Evolutionary conservation across 37 sponge, comb jelly and placozoan species (phyloP).

Genomic region (Ephydatia muelleri): DNA sequence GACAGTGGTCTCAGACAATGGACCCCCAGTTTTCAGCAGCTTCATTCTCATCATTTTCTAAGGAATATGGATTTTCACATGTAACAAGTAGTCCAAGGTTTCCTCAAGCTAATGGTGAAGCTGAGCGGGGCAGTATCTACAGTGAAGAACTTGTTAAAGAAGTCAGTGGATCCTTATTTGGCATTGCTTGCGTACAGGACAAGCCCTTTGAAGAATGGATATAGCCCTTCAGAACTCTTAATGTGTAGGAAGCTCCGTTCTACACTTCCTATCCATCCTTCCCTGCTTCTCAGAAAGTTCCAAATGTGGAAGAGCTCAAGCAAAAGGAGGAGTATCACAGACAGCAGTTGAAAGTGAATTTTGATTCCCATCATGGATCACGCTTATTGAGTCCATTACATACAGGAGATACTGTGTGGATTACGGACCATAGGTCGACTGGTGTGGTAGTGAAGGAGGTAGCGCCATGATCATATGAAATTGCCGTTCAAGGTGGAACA

Average conservation of each 20-base stretch:
- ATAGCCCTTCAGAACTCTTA: slow-evolving; percentile 56
- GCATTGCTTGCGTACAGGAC: slow-evolving; percentile 55
- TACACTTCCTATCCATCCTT: no score
- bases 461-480: no score
- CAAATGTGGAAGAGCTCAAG: no score
- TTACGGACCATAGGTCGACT: no score
- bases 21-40: slow-evolving; percentile 56
- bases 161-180: slow-evolving; percentile 22
- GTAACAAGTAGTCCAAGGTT: slow-evolving; percentile 49
- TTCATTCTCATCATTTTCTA: slow-evolving; percentile 29
- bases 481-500: no score
- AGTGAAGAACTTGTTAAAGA: slow-evolving; percentile 37
- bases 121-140: slow-evolving; percentile 53
- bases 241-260: slow-evolving; percentile 48
- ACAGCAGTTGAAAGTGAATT: no score
- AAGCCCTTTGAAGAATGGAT: slow-evolving; percentile 61
- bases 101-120: slow-evolving; percentile 59
- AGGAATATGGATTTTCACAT: slow-evolving; percentile 47
- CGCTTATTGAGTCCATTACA: no score
- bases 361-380: no score
- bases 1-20: slow-evolving; percentile 56
- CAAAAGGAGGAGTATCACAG: no score
- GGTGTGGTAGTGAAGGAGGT: no score
- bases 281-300: no score
- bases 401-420: no score